Evolutionary conservation across 37 sponge, comb jelly and placozoan species (phyloP), one percentile per base, ranked within the genome.

Genomic region (Mnemiopsis leidyi): DNA sequence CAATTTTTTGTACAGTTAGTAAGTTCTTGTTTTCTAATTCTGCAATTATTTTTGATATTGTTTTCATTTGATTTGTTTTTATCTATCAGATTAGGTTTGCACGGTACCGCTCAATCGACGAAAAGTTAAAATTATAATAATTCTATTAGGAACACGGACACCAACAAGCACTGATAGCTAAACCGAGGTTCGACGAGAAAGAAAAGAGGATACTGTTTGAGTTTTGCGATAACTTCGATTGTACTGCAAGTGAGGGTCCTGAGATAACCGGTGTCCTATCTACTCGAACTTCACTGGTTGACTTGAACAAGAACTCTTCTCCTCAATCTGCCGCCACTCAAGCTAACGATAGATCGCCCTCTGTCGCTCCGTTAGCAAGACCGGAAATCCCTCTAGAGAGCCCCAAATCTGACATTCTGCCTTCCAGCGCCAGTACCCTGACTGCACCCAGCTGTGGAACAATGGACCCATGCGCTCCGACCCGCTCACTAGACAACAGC

Each of bases 171-270:
- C 1, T 16, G 3, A 28, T 13, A 33, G 1, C 79, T 1, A 31
- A 28, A 34, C 79, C 79, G 1, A 33, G 79, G 21, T 32, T 77
- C 1, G 79, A 77, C 36, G 5, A 13, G 36, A 32, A 28, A 16
- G 20, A 77, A 1, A 77, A 36, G 35, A 77, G 18, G 79, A 13
- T 77, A 33, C 79, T 77, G 32, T 77, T 77, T 18, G 79, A 77
- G 79, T 77, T 77, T 32, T 77, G 33, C 33, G 73, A 48, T 18
- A 13, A 48, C 13, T 18, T 48, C 61, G n/a, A n/a, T n/a, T n/a
- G n/a, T n/a, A n/a, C n/a, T n/a, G n/a, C n/a, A n/a, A n/a, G n/a
- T n/a, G n/a, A n/a, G n/a, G n/a, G n/a, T n/a, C n/a, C n/a, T n/a
- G n/a, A n/a, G n/a, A n/a, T n/a, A n/a, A n/a, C n/a, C n/a, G n/a